Base-by-base conservation (phyloP, 2,888 invertebrate species). In the Exocentrus adspersus region DNA sequence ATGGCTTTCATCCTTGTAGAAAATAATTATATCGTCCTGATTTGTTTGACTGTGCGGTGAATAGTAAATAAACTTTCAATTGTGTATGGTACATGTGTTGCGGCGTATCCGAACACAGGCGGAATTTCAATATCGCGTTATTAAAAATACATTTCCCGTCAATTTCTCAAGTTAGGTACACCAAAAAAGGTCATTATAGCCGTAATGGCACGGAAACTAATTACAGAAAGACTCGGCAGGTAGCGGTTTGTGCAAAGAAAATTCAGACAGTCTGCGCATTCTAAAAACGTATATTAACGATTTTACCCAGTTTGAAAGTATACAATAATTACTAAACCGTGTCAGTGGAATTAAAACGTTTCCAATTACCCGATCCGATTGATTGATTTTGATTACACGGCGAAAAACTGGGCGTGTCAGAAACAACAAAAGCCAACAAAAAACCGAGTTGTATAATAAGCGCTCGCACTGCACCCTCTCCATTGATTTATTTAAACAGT, bases 71-170 rank as follows among this genome's bases (percentile, higher is more conserved):
- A 69, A 68, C 58, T 64, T 62, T 67, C 72, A 71, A 71, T 74
- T 71, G 70, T 68, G 69, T 72, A 75, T 72, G 70, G 70, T 70
- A 71, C 71, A 72, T 68, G 72, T 70, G 73, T 73, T 65, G 62
- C 68, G 62, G 60, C 62, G 69, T 72, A 66, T 64, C 66, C 48
- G 53, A 54, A 70, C 70, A 54, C 60, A 56, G 50, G 53, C 58
- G 50, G 72, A 74, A 74, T 74, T 69, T 70, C 68, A 70, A 74
- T 74, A 64, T 43, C 62, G 64, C 63, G 63, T 71, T 71, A 72
- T 72, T 72, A 72, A 72, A 72, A 71, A 72, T 72, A 69, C 72
- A 72, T 72, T 72, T 72, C 72, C 72, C 71, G 71, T 72, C 71
- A 70, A 69, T 72, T 70, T 67, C 67, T 69, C 68, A 63, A 72